Base-by-base conservation (phyloP, 2,113 vertebrate genomes). In the Dolichallabes microphthalmus region DNA sequence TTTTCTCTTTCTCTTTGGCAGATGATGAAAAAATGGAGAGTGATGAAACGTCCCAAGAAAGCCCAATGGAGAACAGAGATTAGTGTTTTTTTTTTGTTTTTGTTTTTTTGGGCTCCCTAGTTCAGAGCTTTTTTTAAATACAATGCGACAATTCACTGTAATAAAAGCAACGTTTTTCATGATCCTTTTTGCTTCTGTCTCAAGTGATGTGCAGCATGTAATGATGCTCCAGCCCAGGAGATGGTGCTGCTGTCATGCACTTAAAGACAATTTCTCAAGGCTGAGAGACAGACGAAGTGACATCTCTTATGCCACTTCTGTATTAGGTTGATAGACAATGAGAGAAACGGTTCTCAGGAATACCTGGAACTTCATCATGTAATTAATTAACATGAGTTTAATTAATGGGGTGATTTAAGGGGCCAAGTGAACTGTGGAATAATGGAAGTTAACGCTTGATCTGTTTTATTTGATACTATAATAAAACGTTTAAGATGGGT, bases 21-120 rank as follows among this genome's bases (percentile, higher is more conserved):
- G 98, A 97, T 93, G 97, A 99, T 74, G 98, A 99, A 89, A 99
- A 99, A 78, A 95, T 95, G 25, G 98, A 99, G 86, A 96, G 92
- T 64, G 97, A 99, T 22, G 97, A 97, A 89, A 93, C 89, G 6
- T 82, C 69, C 90, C 97, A 97, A 88, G 97, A 94, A 90, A 94
- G 94, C 86, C 93, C 93, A 19, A 93, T 95, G 90, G 96, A 96
- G 87, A 91, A 93, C 19, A 93, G 95, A 22, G 91, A 96, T 86
- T 97, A 92, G 39, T n/a, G n/a, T n/a, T n/a, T n/a, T n/a, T n/a
- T n/a, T n/a, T n/a, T n/a, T n/a, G n/a, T n/a, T n/a, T n/a, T n/a
- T n/a, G n/a, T n/a, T n/a, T n/a, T n/a, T n/a, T n/a, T n/a, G n/a
- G n/a, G n/a, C n/a, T n/a, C n/a, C 45, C 58, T 52, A 19, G 79